Evolutionary conservation across 2,797 vertebrate species (phyloP).

Genomic region (Malurus splendens): DNA sequence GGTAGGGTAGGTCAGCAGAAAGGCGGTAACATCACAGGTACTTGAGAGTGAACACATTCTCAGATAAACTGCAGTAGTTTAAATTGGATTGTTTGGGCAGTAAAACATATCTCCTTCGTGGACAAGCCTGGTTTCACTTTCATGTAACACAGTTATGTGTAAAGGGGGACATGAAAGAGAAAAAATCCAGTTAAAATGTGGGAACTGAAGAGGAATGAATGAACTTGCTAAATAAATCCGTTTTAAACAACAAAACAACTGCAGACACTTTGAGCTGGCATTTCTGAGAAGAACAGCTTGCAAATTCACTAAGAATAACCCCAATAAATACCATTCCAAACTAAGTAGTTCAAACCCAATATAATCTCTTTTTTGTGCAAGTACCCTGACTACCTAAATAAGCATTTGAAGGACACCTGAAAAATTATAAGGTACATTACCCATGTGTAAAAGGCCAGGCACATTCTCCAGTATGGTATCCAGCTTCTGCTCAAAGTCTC

Average conservation of each 20-base stretch:
- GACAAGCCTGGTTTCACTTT: neutral
- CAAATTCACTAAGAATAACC: neutral
- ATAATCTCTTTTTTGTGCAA: neutral
- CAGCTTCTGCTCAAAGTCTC: slow-evolving; percentile 89
- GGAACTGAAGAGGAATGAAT: neutral
- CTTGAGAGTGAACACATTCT: neutral
- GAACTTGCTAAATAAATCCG: neutral
- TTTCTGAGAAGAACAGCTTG: neutral
- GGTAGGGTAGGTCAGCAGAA: neutral
- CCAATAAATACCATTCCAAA: neutral
- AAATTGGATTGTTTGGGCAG: neutral
- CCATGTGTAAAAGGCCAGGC: slow-evolving; percentile 86
- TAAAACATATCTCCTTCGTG: neutral
- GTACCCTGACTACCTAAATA: neutral
- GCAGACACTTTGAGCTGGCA: neutral
- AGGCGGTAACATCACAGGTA: neutral
- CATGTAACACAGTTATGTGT: neutral
- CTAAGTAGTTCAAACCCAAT: neutral
- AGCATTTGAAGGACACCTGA: neutral
- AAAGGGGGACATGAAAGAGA: neutral
- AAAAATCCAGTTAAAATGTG: neutral
- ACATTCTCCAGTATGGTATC: slow-evolving; percentile 83
- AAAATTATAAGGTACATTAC: slow-evolving; percentile 66
- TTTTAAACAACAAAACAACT: neutral
- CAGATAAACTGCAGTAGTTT: neutral